Percentiles rank a stretch among this genome's conserved stretches.
phyloP scores from a whole-genome alignment of 30 jellyfish, hydroid and myxozoan genomes.

The Aurelia sp. region DNA sequence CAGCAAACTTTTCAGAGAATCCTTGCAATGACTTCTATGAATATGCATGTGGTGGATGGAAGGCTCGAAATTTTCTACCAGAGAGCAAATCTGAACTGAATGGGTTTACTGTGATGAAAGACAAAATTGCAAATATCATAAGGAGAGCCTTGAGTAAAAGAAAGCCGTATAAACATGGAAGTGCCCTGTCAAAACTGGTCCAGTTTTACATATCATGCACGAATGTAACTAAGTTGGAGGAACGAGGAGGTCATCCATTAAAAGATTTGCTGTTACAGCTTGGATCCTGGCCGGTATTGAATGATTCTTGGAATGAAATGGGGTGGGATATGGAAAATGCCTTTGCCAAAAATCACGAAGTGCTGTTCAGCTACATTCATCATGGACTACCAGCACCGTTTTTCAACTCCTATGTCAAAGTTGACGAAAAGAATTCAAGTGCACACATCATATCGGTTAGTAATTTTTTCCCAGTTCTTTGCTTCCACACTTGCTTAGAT shows the following conservation, averaged over 20 bases:
- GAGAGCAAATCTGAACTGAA: constrained; percentile 48
- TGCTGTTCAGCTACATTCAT: constrained; percentile 55
- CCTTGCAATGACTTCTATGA: constrained; percentile 68
- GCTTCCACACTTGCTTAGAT: too few relatives aligned
- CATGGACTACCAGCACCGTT: constrained; percentile 69
- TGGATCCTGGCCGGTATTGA: constrained; percentile 70
- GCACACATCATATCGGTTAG: constrained; percentile 57
- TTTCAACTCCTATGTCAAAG: constrained; percentile 71
- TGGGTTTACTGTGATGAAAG: constrained; percentile 29
- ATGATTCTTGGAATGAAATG: constrained; percentile 46
- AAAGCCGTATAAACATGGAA: background rate
- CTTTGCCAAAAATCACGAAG: constrained; percentile 7
- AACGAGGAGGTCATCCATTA: constrained; percentile 43
- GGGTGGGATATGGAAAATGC: constrained; percentile 55
- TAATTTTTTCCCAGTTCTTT: background rate
- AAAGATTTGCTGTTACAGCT: constrained; percentile 6
- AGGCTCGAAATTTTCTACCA: constrained; percentile 35
- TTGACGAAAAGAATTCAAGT: constrained; percentile 61
- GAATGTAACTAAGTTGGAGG: constrained; percentile 13
- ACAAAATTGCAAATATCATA: constrained; percentile 37
- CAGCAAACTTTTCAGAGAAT: constrained; percentile 56
- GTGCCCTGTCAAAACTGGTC: constrained; percentile 24
- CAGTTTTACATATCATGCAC: constrained; percentile 46
- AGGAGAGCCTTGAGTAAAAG: constrained; percentile 33
- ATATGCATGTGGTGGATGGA: constrained; percentile 80